Evolutionary conservation across 2,113 vertebrate species (phyloP), one percentile per base, ranked within the genome.

Genomic region (Xenopus laevis): DNA sequence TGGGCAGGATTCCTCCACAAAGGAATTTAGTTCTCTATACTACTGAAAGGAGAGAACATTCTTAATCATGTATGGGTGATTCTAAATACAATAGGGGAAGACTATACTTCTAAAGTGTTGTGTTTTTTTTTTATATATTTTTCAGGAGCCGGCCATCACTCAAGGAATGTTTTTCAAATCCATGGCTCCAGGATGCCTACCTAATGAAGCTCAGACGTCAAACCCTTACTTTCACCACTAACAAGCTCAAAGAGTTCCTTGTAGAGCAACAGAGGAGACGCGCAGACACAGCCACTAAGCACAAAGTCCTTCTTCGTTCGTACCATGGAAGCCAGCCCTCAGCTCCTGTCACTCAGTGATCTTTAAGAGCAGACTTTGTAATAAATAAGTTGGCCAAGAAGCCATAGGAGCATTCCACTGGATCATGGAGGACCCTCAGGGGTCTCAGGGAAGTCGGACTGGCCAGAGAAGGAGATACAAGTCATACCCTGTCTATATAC

Each of bases 151-250:
- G 97, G 30, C 96, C 97, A 52, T 93, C 95, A 0, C 87, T 98
- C 78, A 96, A 96, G 82, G 96, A 98, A 87, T 98, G 97, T 87
- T 93, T 94, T 47, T 92, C 86, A 81, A 97, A 97, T 74, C 87
- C 96, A 0, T 99, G 97, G 97, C 92, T 99, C 69, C 97, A 99
- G 85, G 96, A 99, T 0, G 96, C 96, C 79, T 98, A 98, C 79
- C 87, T 99, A 87, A 99, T 97, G 96, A 94, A 96, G 78, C 91
- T 98, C 44, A 93, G 97, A 1, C 91, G 97, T 66, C 96, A 98
- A 87, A 98, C 97, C 0, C 92, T 99, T 74, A 98, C 96, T 80
- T 99, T 99, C 80, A 98, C 96, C 82, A 98, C 96, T 65, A 95
- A 89, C 17, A 90, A 93, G 79, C 96, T 99, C 82, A 98, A 98